Conservation (phyloP, 2,888 invertebrate species). For the Aplocera efformata region DNA sequence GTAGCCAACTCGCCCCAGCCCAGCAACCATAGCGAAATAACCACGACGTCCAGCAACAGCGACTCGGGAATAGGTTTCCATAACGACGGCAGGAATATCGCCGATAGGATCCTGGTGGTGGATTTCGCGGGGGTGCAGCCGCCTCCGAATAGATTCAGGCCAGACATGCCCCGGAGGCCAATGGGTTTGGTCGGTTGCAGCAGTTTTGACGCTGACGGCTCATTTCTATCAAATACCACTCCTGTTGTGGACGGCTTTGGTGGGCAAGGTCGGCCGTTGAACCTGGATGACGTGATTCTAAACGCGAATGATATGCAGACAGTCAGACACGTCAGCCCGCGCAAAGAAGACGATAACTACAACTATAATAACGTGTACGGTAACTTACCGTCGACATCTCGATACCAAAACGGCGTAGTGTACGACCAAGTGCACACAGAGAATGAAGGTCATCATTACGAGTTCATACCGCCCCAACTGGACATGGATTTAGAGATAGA, state of each 20-base stretch:
- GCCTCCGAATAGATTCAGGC: slow-evolving; percentile 52
- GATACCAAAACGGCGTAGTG: slow-evolving; percentile 53
- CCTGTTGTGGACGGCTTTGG: slow-evolving; percentile 76
- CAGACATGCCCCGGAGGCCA: slow-evolving; percentile 61
- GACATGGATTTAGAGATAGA: slow-evolving; percentile 58
- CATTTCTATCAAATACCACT: slow-evolving; percentile 71
- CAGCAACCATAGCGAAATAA: slow-evolving; percentile 89
- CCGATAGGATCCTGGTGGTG: slow-evolving; percentile 88
- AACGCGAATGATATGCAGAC: slow-evolving; percentile 60
- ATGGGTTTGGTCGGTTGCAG: slow-evolving; percentile 65
- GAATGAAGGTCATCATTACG: slow-evolving; percentile 65
- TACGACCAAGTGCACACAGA: slow-evolving; percentile 73
- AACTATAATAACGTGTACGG: slow-evolving; percentile 70
- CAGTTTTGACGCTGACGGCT: slow-evolving; percentile 69
- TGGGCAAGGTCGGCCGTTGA: slow-evolving; percentile 69
- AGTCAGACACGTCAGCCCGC: slow-evolving; percentile 50
- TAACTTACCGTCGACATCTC: slow-evolving; percentile 55
- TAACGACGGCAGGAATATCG: slow-evolving; percentile 91
- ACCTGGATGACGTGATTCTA: slow-evolving; percentile 65
- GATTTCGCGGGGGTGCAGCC: slow-evolving; percentile 82
- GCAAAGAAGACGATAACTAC: slow-evolving; percentile 69
- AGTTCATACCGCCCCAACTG: slow-evolving; percentile 54
- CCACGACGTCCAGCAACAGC: slow-evolving; percentile 93
- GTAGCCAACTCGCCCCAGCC: slow-evolving; percentile 91
- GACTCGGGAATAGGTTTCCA: slow-evolving; percentile 97